Evolutionary conservation across 2,113 vertebrate species (phyloP), one percentile per base, ranked within the genome.

Genomic region (Megalops atlanticus): DNA sequence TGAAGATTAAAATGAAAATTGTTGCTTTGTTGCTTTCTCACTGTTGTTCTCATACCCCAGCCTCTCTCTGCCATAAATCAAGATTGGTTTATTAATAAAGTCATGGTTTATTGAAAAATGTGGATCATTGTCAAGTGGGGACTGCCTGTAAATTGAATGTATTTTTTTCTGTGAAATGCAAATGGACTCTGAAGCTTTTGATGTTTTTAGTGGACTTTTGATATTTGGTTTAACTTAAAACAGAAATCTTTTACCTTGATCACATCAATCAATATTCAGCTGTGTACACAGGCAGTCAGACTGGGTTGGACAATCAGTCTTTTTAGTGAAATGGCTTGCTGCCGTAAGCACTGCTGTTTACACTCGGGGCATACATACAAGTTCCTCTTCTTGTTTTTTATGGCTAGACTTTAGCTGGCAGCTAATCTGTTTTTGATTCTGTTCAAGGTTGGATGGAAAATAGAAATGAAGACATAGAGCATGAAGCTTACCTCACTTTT

Each of bases 351-450:
- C 4, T 64, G 39, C 33, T 68, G 40, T 33, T 41, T 36, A 18
- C 36, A 68, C 45, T 35, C 54, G 47, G 58, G 38, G 27, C 43
- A 70, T 64, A 11, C 27, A 24, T 41, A 76, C 74, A 21, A 21
- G 41, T n/a, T 74, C 15, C 27, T 71, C 49, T 31, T 36, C 16
- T 21, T 69, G 39, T 69, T 54, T 68, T 73, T 38, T 14, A 12
- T 1, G 39, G 39, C 45, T 74, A 12, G 69, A 80, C 39, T 49
- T 80, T 75, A 52, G 79, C 41, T 16, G 43, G 31, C 21, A 35
- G n/a, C 31, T 76, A 39, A 41, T 43, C 71, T 77, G 83, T 83
- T 15, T 82, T 83, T 79, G 31, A 81, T 83, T 39, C 82, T 81
- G 14, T 45, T 45, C 14, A 79, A 84, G 84, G 72, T 78, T 79